A percentile compares a stretch with the other conserved stretches of the same genome.
Evolutionary conservation across 2,113 vertebrate species (phyloP).

Genomic region (Rhinopomastus cyanomelas): DNA sequence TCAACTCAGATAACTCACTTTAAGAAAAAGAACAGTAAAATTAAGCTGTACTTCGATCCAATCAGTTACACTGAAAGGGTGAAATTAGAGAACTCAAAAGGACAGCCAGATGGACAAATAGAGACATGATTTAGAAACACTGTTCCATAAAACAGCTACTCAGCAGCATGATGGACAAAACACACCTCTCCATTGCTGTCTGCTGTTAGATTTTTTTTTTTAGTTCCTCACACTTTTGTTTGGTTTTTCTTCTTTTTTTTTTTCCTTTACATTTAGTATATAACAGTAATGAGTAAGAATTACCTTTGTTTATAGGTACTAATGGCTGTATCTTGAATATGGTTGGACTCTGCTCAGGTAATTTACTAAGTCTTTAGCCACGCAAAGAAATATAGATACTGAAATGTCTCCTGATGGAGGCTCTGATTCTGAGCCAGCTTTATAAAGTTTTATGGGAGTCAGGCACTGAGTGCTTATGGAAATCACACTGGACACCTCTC

Average conservation of each 20-base stretch:
- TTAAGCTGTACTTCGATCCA: neutral
- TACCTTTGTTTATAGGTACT: neutral
- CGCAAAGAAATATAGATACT: neutral
- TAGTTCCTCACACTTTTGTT: neutral
- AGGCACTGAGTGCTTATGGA: neutral
- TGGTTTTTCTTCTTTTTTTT: neutral
- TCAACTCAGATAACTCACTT: neutral
- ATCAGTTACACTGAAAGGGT: neutral
- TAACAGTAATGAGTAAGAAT: neutral
- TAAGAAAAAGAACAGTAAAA: neutral
- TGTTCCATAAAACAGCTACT: neutral
- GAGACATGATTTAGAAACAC: neutral
- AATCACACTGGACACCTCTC: neutral
- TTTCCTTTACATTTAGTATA: neutral
- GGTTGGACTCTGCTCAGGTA: neutral
- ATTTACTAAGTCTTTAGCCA: neutral
- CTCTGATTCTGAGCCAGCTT: neutral
- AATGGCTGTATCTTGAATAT: neutral
- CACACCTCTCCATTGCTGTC: neutral
- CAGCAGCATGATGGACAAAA: neutral
- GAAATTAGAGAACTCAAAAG: neutral
- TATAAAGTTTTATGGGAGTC: neutral
- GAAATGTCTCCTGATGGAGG: neutral
- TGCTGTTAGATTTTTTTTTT: neutral
- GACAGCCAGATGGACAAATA: neutral